These are phyloP conservation scores for Alaudala cheleensis DNA, from an alignment of 2,113 vertebrate genomes.

Conservation along the genomic window DNA sequence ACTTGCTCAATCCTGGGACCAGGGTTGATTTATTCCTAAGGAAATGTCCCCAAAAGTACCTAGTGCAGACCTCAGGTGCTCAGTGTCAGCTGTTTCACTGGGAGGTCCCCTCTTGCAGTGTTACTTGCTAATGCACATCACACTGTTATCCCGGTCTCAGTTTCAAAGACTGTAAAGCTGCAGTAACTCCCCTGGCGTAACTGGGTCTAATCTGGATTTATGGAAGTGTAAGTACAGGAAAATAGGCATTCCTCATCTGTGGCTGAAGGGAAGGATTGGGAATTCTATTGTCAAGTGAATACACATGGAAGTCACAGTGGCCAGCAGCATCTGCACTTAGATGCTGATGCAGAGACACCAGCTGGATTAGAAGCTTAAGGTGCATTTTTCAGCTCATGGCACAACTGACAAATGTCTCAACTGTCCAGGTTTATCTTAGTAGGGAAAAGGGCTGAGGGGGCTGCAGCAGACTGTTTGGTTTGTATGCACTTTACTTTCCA, in stretches of 20 bases:
- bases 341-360: neutral
- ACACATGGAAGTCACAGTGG: fast-evolving
- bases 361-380: neutral
- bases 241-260: fast-evolving
- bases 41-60: neutral
- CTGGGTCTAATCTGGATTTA: neutral
- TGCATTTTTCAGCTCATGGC: neutral
- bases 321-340: neutral
- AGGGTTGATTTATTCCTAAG: neutral
- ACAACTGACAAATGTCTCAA: neutral
- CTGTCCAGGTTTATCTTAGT: neutral
- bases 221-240: neutral
- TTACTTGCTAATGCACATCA: neutral
- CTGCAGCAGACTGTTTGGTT: neutral
- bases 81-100: neutral
- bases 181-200: neutral
- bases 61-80: neutral
- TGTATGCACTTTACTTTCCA: neutral
- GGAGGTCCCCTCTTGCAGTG: neutral
- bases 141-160: neutral
- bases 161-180: neutral
- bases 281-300: neutral
- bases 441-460: neutral
- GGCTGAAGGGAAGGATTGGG: neutral
- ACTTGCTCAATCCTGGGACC: neutral